Evolutionary conservation across 2,797 vertebrate genomes (phyloP), one percentile per base, ranked within the genome.

Genomic region (Myotis daubentonii): DNA sequence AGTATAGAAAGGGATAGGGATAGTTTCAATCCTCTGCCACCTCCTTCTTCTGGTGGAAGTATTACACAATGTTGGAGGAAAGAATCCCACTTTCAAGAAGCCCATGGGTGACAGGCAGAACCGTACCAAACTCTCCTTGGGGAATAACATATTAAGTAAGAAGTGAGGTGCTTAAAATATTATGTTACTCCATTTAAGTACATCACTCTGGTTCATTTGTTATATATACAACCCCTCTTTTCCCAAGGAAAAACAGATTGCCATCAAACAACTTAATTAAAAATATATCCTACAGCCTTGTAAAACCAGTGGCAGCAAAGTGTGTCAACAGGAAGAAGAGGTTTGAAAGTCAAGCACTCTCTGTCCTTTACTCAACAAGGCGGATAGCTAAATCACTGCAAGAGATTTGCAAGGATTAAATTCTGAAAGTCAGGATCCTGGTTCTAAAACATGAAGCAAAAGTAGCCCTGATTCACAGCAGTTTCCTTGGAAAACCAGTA

Each of bases 131-230:
- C 41, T 95, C 9, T 74, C 57, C n/a, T 57, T 83, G 65, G 70
- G 75, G 28, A 95, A 41, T 51, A 70, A 76, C 78, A 44, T 28
- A 92, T 87, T 86, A 94, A 94, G 25, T 65, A 92, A 93, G 55
- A 93, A 44, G 38, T 72, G 55, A 89, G 15, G 8, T 88, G 41
- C 74, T 95, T 91, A 92, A 80, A 92, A 85, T 75, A 85, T 25
- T 49, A 49, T 28, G 17, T 38, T 71, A 80, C 22, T 91, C 25
- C 88, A 87, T 65, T 75, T 80, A 78, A 76, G 53, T 70, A 60
- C 65, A 28, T 79, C 22, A 36, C 5, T 47, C 38, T 84, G 66
- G 76, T 78, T 80, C 60, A 65, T 76, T 55, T 87, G 74, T 87
- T 87, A 49, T n/a, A 57, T 23, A 23, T 15, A 78, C 12, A 51